phyloP scores from a whole-genome alignment of 2,888 invertebrate genomes.

The Hermaeophaga mercurialis region DNA sequence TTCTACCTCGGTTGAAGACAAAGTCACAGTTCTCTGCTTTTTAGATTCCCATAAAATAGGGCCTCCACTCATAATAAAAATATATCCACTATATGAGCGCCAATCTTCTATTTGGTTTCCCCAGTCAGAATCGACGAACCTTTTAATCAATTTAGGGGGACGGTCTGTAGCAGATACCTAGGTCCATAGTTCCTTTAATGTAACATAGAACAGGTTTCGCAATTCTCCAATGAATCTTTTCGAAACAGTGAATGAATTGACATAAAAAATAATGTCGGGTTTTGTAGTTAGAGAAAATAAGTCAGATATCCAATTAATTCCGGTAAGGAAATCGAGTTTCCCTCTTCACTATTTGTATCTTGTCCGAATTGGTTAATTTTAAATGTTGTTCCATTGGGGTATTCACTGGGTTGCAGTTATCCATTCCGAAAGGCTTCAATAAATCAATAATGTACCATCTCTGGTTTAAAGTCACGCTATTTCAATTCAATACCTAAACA shows the following conservation, averaged over 20 bases:
- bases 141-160: not conserved
- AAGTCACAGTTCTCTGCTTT: conserved; percentile 46
- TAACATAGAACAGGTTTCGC: conserved; percentile 24
- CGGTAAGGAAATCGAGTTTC: too few relatives aligned
- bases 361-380: too few relatives aligned
- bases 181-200: conserved; percentile 24
- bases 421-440: too few relatives aligned
- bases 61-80: conserved; percentile 40
- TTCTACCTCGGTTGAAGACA: conserved; percentile 42
- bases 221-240: conserved; percentile 33
- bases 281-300: too few relatives aligned
- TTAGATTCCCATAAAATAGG: conserved; percentile 44
- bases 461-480: too few relatives aligned
- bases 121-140: conserved; percentile 33
- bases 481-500: too few relatives aligned
- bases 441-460: too few relatives aligned
- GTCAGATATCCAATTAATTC: too few relatives aligned
- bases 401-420: too few relatives aligned
- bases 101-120: too few relatives aligned
- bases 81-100: conserved; percentile 50
- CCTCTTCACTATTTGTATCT: too few relatives aligned
- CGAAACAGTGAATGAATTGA: conserved; percentile 32
- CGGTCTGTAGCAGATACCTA: conserved; percentile 3
- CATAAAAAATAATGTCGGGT: conserved; percentile 39
- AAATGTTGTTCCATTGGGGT: too few relatives aligned